Evolutionary conservation across 1,140 invertebrate species (phyloP).

Genomic region (Habropoda laboriosa): DNA sequence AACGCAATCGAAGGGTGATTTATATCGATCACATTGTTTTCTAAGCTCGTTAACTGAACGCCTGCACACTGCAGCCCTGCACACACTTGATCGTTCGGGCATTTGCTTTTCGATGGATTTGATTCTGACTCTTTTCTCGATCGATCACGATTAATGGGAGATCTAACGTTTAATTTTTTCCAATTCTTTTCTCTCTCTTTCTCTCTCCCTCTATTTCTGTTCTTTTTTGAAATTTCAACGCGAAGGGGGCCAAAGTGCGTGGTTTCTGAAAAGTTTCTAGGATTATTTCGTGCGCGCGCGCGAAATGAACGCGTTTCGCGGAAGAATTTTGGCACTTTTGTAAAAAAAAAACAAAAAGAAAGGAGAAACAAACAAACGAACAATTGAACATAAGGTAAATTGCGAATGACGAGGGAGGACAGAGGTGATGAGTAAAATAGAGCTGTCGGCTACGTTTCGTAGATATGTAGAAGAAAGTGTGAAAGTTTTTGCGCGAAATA

Average conservation of each 20-base stretch:
- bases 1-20: slow-evolving; percentile 4
- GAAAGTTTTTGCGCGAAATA: neutral
- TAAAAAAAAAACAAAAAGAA: too few relatives aligned
- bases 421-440: too few relatives aligned
- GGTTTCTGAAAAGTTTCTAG: neutral
- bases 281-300: neutral
- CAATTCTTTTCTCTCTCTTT: neutral
- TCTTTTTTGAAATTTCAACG: neutral
- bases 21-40: slow-evolving; percentile 23
- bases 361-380: too few relatives aligned
- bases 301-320: neutral
- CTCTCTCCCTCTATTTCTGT: neutral
- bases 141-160: too few relatives aligned
- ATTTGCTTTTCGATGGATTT: slow-evolving; percentile 1
- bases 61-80: neutral
- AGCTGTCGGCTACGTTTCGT: too few relatives aligned
- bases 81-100: neutral
- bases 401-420: too few relatives aligned
- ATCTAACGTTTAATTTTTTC: neutral
- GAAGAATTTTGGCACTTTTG: neutral
- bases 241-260: slow-evolving; percentile 4
- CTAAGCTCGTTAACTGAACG: neutral
- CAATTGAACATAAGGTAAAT: too few relatives aligned
- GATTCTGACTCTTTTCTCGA: neutral
- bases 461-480: too few relatives aligned